Evolutionary conservation across 2,113 vertebrate species (phyloP).

Genomic region (Chionis minor): DNA sequence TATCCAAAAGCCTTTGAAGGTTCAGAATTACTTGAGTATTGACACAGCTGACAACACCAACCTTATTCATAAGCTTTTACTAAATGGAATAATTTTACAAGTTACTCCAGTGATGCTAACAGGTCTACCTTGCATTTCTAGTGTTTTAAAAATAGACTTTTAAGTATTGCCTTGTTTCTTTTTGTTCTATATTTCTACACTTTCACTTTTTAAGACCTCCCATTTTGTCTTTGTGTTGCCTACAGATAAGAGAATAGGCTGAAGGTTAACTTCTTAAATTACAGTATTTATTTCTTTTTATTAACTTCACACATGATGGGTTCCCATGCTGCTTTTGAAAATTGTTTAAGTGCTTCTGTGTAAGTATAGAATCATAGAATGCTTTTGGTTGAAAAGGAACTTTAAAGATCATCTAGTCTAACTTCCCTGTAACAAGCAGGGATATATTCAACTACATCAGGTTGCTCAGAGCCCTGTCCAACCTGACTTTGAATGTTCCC

Average conservation of each 20-base stretch:
- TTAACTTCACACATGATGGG: background rate
- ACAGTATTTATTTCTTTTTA: background rate
- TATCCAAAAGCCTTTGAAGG: background rate
- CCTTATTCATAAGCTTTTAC: background rate
- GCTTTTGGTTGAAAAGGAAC: background rate
- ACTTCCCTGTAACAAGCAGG: accelerated
- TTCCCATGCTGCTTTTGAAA: background rate
- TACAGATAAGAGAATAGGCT: background rate
- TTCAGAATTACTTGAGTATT: background rate
- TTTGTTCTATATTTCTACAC: background rate
- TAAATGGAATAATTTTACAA: background rate
- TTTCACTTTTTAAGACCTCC: background rate
- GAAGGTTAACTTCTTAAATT: background rate
- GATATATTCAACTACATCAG: background rate
- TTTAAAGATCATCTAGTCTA: background rate
- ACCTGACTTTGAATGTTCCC: background rate
- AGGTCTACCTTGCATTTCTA: background rate
- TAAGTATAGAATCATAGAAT: background rate
- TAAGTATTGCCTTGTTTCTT: background rate
- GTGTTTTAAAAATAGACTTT: background rate
- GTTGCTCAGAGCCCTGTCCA: background rate
- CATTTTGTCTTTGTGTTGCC: background rate
- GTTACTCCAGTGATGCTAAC: background rate
- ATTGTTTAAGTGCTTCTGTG: background rate
- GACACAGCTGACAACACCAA: background rate